phyloP scores from a whole-genome alignment of 92 coral and sea anemone species.

The Umimayanthus kanabou region DNA sequence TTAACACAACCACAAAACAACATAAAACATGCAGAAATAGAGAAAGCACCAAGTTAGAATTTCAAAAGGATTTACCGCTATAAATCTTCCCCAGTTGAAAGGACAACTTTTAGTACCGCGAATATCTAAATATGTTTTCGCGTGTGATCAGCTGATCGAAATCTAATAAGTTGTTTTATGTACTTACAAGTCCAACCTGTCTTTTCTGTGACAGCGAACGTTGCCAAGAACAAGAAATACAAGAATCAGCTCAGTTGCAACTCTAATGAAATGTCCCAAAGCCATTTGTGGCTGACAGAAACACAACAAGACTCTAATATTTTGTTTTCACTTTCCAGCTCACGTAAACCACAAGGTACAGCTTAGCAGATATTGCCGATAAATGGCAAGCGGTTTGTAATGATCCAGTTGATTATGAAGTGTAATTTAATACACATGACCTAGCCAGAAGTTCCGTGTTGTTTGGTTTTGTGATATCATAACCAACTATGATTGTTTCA shows the following conservation, averaged over 20 bases:
- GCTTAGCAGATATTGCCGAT: constrained; percentile 11
- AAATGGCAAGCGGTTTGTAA: constrained; percentile 7
- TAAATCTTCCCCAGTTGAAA: not conserved
- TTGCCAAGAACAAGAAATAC: constrained; percentile 29
- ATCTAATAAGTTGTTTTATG: not conserved
- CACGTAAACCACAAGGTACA: not conserved
- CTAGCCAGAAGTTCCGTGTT: not conserved
- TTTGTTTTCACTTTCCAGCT: not conserved
- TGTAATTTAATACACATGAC: constrained; percentile 25
- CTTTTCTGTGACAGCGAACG: not conserved
- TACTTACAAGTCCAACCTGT: constrained; percentile 42
- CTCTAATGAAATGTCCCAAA: not conserved
- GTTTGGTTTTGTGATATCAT: not conserved
- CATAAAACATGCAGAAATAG: not conserved
- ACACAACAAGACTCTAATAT: not conserved
- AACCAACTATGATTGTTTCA: not conserved
- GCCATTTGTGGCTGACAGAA: constrained; percentile 23
- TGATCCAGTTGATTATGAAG: not conserved
- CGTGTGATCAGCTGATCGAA: not conserved
- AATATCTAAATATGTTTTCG: not conserved
- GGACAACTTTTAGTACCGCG: not conserved
- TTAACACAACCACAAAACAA: not conserved
- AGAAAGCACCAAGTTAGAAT: not conserved
- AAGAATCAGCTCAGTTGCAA: not conserved
- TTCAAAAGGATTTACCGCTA: not conserved